Evolutionary conservation across 2,113 vertebrate species (phyloP).

Genomic region (Nicator chloris): DNA sequence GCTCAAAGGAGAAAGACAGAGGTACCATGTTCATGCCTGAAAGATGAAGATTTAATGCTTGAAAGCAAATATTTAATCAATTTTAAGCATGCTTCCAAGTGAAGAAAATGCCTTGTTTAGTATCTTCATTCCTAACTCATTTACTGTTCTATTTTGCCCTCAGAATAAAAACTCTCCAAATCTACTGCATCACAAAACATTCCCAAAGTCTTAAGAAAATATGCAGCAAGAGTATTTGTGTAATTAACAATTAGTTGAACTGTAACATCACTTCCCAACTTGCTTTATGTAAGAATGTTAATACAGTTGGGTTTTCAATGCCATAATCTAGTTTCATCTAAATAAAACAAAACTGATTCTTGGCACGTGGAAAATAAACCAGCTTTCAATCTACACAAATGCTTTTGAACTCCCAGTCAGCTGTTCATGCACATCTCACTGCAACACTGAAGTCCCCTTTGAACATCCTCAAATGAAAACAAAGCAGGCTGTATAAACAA

Average conservation of each 20-base stretch:
- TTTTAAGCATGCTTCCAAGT: conserved; percentile 24
- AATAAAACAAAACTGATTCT: conserved; percentile 50
- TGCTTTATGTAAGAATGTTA: conserved; percentile 23
- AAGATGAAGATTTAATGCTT: conserved; percentile 24
- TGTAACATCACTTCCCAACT: neutral
- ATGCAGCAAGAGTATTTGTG: neutral
- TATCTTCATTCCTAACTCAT: conserved; percentile 13
- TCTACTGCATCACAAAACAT: neutral
- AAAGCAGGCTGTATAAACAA: conserved; percentile 9
- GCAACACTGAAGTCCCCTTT: neutral
- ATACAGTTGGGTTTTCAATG: conserved; percentile 33
- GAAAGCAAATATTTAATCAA: conserved; percentile 37
- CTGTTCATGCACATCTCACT: neutral
- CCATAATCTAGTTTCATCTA: conserved; percentile 55
- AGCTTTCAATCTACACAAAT: neutral
- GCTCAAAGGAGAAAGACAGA: conserved; percentile 1
- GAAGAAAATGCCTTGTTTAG: neutral
- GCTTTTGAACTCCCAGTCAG: conserved; percentile 7
- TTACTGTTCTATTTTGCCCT: neutral
- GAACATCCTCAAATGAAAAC: conserved; percentile 21
- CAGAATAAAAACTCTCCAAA: neutral
- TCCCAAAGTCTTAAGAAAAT: conserved; percentile 15
- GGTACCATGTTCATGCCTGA: neutral
- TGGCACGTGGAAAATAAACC: conserved; percentile 24
- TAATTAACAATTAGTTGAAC: conserved; percentile 40